Base-by-base conservation (phyloP, 2,113 vertebrate species). In the Paratilapia polleni region DNA sequence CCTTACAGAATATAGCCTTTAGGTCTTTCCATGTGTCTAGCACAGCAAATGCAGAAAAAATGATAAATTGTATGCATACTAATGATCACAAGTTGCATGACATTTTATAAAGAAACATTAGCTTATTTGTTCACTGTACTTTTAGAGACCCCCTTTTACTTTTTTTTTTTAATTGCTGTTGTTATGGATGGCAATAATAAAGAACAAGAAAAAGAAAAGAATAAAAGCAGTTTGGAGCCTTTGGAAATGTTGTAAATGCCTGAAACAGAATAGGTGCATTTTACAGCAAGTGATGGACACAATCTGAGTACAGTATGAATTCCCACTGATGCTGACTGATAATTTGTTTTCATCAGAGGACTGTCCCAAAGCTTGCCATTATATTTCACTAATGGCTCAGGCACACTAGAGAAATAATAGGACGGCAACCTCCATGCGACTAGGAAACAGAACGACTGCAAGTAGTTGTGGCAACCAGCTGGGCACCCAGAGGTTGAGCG, bases 91-190 rank as follows among this genome's bases (percentile, higher is more conserved):
- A 73, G 47, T 52, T 52, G 4, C 66, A 52, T 4, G 52, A 52
- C 43, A 3, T 73, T 73, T 52, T 73, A 54, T n/a, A 31, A 52
- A 19, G 43, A 13, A 73, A 19, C 28, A 31, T 31, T 52, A 8
- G 66, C 54, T 73, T 70, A 52, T 73, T 73, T 73, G 66, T 31
- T 73, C 66, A 52, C 66, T 73, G 26, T 73, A 52, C 43, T 52
- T 73, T 73, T 31, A 47, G 8, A 52, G 66, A 73, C 66, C 66
- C 47, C 52, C 17, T 73, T 52, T 2, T 73, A 52, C 24, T 52
- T 8, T 73, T 36, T 73, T 52, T 54, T 20, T 73, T 31, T 52
- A 52, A 73, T 73, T 52, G 26, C 43, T 73, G 12, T 73, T 73
- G 17, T 31, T 73, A 52, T 73, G 66, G 31, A 73, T 52, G 17